Evolutionary conservation across 2,113 vertebrate species (phyloP).

Genomic region (Origma solitaria): DNA sequence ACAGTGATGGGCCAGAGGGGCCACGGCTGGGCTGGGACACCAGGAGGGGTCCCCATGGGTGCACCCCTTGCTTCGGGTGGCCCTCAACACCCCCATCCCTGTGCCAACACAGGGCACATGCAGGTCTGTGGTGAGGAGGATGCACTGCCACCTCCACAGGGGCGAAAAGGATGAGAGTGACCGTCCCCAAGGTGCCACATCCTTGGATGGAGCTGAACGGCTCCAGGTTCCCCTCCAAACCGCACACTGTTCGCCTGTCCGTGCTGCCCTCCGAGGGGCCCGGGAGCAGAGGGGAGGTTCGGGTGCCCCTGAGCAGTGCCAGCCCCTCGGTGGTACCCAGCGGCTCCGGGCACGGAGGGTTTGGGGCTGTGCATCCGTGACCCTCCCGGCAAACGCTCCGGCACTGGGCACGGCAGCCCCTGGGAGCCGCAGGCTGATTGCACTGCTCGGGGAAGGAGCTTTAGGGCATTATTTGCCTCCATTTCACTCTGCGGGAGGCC

Average conservation of each 20-base stretch:
- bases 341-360: neutral
- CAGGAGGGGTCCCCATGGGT: accelerated
- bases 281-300: accelerated
- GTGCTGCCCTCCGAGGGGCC: neutral
- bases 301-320: neutral
- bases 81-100: accelerated
- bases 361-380: neutral
- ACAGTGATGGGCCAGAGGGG: accelerated
- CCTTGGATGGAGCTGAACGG: accelerated
- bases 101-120: accelerated
- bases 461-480: neutral
- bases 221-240: neutral
- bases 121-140: neutral
- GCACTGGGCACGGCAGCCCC: neutral
- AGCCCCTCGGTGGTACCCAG: neutral
- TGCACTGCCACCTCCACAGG: neutral
- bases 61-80: neutral
- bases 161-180: neutral
- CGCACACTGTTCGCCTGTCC: accelerated
- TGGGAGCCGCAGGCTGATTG: neutral
- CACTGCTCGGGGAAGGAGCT: neutral
- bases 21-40: neutral
- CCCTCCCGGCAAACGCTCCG: accelerated
- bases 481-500: conserved; percentile 34
- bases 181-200: accelerated